Evolutionary conservation across 2,888 invertebrate genomes (phyloP), one percentile per base, ranked within the genome.

Genomic region (Archaeoteleia sp.): DNA sequence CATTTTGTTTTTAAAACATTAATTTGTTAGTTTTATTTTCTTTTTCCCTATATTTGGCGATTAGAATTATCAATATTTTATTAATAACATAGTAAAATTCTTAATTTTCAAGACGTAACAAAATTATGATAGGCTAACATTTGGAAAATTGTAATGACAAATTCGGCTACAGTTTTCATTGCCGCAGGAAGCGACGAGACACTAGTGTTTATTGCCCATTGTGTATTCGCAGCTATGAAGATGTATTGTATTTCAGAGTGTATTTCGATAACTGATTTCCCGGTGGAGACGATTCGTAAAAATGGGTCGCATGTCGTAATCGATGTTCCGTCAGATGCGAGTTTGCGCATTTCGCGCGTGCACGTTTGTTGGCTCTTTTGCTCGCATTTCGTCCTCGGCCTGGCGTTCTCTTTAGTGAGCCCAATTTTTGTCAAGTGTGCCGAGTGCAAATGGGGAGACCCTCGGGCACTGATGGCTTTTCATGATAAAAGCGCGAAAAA

Each of bases 291-390:
- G 13, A 25, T 25, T 42, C 27, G 40, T 42, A 42, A 42, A 42
- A 42, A 42, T 42, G 40, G 40, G 40, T 42, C 40, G 27, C 25
- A 25, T 42, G 40, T 42, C 40, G 40, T 42, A 42, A 42, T 42
- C 40, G 39, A 39, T 39, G 39, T 39, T 9, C 39, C 27, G 40
- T 42, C 13, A 25, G 25, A 42, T 25, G 40, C 23, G 40, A 42
- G 40, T 25, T 42, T 42, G 40, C 40, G 40, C 40, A 25, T 42
- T 39, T 39, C 20, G 20, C 20, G 25, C 40, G 39, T 17, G 9
- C 39, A 39, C 39, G 20, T 39, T 42, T 5, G 40, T 25, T 42
- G 25, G 23, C 40, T 42, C 40, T 42, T 42, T 42, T 13, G 12
- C 40, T 25, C 23, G 23, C n/a, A 42, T 25, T 25, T 6, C 40